Evolutionary conservation across 2,113 vertebrate genomes (phyloP), one percentile per base, ranked within the genome.

Genomic region (Pygoscelis antarcticus): DNA sequence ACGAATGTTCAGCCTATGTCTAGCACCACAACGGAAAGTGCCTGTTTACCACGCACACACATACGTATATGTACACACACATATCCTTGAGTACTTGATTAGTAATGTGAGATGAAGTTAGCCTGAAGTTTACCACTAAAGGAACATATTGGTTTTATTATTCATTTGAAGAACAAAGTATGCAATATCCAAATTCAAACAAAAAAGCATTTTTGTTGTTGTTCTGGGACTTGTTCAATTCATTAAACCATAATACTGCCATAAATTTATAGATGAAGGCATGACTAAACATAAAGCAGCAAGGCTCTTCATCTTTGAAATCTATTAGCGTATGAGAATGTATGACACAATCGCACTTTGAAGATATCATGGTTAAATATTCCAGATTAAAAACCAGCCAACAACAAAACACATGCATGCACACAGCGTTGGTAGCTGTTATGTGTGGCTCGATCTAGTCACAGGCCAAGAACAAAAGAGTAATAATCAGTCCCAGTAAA

Each of bases 1-100:
- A 98, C 27, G 93, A 98, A 98, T 98, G 95, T 87, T 97, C 92
- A 98, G 97, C 76, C 95, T 95, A 36, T 20, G 79, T 83, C 95
- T 97, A 92, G 70, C 82, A 97, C 83, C 80, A 42, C 11, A 18
- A 77, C 94, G 62, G 89, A 95, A 76, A 87, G 76, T 12, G 27
- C 60, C 94, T 86, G 13, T 89, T 87, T 88, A 93, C 92, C 78
- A 66, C 3, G 3, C 29, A 58, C 61, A 79, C 62, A 87, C 68
- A 88, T 10, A 68, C n/a, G 91, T 64, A 36, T 54, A 58, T 71
- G 94, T 55, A 93, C 47, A 68, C 42, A 30, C 52, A 75, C 54
- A 83, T 57, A 95, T 66, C 76, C 95, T 74, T 26, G 30, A 93
- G 88, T 36, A 86, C 90, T 93, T 70, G 57, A 94, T 95, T 94